phyloP scores from a whole-genome alignment of 2,797 vertebrate species.

The Sebastes minor region DNA sequence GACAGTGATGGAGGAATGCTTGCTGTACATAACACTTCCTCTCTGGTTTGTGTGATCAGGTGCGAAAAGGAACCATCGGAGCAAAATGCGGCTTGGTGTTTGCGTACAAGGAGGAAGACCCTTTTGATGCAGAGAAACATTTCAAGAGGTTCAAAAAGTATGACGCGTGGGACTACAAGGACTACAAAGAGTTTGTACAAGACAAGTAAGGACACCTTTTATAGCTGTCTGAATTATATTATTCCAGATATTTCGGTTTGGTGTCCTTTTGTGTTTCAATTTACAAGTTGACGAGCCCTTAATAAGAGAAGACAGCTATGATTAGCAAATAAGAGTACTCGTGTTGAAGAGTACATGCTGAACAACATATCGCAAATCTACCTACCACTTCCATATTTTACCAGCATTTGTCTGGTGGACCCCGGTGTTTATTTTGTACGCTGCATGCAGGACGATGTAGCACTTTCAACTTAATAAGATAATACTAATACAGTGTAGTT shows the following conservation, averaged over 20 bases:
- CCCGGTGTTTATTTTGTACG: no score
- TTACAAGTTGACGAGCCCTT: not conserved
- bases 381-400: no score
- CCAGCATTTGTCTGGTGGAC: no score
- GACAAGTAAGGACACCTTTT: slow-evolving; percentile 80
- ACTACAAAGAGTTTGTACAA: slow-evolving; percentile 92
- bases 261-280: not conserved
- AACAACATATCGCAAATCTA: not conserved
- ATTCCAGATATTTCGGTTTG: not conserved
- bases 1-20: not conserved
- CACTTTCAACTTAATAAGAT: not conserved
- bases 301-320: not conserved
- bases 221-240: not conserved
- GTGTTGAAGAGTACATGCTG: not conserved
- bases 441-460: not conserved
- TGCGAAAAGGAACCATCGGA: slow-evolving; percentile 94
- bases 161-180: slow-evolving; percentile 89
- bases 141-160: slow-evolving; percentile 92
- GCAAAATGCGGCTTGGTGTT: slow-evolving; percentile 95
- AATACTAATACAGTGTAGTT: no score
- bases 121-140: slow-evolving; percentile 94
- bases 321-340: not conserved
- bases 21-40: not conserved
- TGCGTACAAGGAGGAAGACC: slow-evolving; percentile 87
- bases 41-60: slow-evolving; percentile 77